Evolutionary conservation across 2,797 vertebrate genomes (phyloP), one percentile per base, ranked within the genome.

Genomic region (Jordanella pulchra): DNA sequence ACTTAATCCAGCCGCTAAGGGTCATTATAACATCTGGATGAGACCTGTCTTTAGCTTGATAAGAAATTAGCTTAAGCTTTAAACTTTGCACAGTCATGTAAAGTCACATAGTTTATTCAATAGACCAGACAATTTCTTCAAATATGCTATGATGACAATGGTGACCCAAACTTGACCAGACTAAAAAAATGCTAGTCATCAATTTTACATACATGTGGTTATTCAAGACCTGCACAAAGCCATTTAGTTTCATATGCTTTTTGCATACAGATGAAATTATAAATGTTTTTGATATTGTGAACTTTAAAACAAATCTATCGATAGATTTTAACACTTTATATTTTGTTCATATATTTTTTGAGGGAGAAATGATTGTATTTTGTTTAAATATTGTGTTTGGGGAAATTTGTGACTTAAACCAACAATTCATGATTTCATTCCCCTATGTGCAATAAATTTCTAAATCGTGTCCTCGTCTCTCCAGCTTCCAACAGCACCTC

Each of bases 361-460:
- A 3, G n/a, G 35, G 35, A n/a, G n/a, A 63, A 25, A 3, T 30
- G 27, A 10, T 47, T 56, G 21, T 5, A 61, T 66, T 78, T 65
- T 1, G n/a, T 39, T 71, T 35, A 13, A 0, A 7, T 47, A 3
- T 23, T 64, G 55, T 32, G 47, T 58, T 53, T 72, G 2, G 58
- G 17, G 4, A n/a, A 28, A 53, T 73, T 45, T 63, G 14, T 7
- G 80, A 71, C 32, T 76, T 73, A 86, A 92, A 81, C 78, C 77
- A 86, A 88, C 70, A 84, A 45, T 51, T 80, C 69, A 51, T 86
- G 70, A 87, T 80, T 88, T 76, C 82, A 77, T 82, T 89, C 81
- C 63, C 80, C 80, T 84, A 80, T 78, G 71, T 74, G 76, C 85
- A 72, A 77, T 84, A 83, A 51, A 90, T 88, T 78, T 71, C 75